A percentile compares a stretch with the other conserved stretches of the same genome.
Conservation (phyloP, 2,797 vertebrate species). For the Periophthalmus magnuspinnatus region DNA sequence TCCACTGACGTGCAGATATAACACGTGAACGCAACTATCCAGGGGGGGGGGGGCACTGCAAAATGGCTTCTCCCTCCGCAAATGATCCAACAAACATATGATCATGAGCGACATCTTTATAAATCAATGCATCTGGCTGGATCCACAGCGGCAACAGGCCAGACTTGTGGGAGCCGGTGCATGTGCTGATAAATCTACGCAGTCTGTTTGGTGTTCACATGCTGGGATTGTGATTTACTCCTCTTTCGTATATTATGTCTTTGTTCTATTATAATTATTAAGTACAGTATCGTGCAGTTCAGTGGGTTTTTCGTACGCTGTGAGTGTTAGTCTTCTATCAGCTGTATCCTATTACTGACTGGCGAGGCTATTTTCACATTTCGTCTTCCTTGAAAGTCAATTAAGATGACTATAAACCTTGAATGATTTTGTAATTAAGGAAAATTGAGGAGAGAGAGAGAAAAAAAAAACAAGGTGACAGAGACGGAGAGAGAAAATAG, state of each 20-base stretch:
- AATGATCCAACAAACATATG: constrained; percentile 33
- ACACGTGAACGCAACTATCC: constrained; percentile 26
- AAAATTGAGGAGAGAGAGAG: constrained; percentile 55
- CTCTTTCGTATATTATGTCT: background rate
- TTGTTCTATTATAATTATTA: constrained; percentile 8
- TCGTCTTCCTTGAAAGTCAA: constrained; percentile 70
- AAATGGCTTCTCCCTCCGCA: constrained; percentile 16
- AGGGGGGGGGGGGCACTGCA: background rate
- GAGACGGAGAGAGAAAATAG: constrained; percentile 26
- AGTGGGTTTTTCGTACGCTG: constrained; percentile 29
- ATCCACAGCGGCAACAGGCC: constrained; percentile 42
- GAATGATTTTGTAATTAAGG: constrained; percentile 71
- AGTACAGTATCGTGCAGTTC: constrained; percentile 4
- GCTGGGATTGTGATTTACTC: constrained; percentile 36
- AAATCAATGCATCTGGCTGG: constrained; percentile 52
- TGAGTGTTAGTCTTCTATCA: constrained; percentile 30
- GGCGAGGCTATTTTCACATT: constrained; percentile 54
- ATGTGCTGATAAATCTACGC: constrained; percentile 42
- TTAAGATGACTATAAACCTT: constrained; percentile 82
- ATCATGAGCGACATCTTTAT: constrained; percentile 46
- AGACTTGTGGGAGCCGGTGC: constrained; percentile 49
- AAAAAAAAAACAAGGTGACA: constrained; percentile 44
- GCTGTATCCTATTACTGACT: constrained; percentile 48
- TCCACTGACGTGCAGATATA: background rate
- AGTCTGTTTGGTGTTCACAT: constrained; percentile 35